Conservation (phyloP, 2,113 vertebrate genomes). For the Actinemys pallida region DNA sequence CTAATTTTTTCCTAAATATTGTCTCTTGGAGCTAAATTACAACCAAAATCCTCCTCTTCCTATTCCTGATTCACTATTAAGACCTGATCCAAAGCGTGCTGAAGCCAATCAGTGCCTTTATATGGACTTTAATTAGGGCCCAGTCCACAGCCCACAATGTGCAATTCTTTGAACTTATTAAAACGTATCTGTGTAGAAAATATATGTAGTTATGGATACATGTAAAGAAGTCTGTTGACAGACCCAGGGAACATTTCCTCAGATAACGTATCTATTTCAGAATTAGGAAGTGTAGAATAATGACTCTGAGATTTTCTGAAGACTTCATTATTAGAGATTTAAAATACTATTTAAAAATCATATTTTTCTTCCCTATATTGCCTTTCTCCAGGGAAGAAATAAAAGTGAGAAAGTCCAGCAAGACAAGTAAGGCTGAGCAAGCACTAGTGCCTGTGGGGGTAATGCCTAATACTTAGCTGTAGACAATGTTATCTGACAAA, state of each 20-base stretch:
- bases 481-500: not conserved
- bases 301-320: constrained; percentile 10
- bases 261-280: not conserved
- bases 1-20: constrained; percentile 32
- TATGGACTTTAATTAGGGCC: not conserved
- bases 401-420: not conserved
- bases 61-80: not conserved
- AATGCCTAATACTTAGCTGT: not conserved
- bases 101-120: not conserved
- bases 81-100: not conserved
- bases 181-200: not conserved
- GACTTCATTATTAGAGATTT: constrained; percentile 29
- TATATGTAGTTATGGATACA: not conserved
- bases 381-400: not conserved
- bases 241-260: not conserved
- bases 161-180: not conserved
- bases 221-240: not conserved
- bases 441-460: not conserved
- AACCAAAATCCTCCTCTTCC: not conserved
- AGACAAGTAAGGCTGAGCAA: not conserved
- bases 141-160: not conserved
- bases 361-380: not conserved
- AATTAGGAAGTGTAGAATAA: constrained; percentile 19
- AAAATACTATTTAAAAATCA: not conserved
- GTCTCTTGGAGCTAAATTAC: not conserved